phyloP scores from a whole-genome alignment of 2,113 vertebrate genomes.

The Toxotes jaculatrix region DNA sequence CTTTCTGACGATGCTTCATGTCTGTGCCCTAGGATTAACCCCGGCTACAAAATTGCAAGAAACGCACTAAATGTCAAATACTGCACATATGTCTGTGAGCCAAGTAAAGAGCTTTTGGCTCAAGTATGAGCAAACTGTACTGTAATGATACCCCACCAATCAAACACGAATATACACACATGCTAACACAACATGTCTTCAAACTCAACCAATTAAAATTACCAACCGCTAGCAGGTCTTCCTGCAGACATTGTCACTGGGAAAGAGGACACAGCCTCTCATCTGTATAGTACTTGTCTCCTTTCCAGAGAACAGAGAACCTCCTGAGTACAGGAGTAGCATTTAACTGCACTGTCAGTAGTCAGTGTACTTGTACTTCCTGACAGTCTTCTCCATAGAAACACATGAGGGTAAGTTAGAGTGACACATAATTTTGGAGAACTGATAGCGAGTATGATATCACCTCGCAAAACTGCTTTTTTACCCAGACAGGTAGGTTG shows the following conservation, averaged over 20 bases:
- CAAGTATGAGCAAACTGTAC: neutral
- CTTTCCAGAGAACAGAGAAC: constrained; percentile 39
- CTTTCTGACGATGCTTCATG: constrained; percentile 28
- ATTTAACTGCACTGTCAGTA: constrained; percentile 61
- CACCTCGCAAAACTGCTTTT: constrained; percentile 70
- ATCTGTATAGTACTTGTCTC: constrained; percentile 36
- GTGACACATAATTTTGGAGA: constrained; percentile 84
- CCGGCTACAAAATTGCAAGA: constrained; percentile 34
- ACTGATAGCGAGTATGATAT: constrained; percentile 82
- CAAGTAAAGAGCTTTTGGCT: constrained; percentile 28
- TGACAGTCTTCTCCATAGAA: constrained; percentile 66
- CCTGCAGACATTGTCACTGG: constrained; percentile 25
- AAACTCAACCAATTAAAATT: constrained; percentile 53
- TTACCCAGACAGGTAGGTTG: constrained; percentile 70
- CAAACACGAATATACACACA: constrained; percentile 16
- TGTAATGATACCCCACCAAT: constrained; percentile 16
- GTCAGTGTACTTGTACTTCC: constrained; percentile 22
- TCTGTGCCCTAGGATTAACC: constrained; percentile 54
- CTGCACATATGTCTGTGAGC: neutral
- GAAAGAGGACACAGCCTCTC: constrained; percentile 32
- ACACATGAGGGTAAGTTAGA: constrained; percentile 71
- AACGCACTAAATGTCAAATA: constrained; percentile 49
- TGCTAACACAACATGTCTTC: constrained; percentile 11
- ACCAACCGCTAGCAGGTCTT: constrained; percentile 23
- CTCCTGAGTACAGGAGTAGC: constrained; percentile 32